These are phyloP conservation scores for Astreopora myriophthalma DNA, from an alignment of 64 coral and sea anemone species.

Conservation along the genomic window DNA sequence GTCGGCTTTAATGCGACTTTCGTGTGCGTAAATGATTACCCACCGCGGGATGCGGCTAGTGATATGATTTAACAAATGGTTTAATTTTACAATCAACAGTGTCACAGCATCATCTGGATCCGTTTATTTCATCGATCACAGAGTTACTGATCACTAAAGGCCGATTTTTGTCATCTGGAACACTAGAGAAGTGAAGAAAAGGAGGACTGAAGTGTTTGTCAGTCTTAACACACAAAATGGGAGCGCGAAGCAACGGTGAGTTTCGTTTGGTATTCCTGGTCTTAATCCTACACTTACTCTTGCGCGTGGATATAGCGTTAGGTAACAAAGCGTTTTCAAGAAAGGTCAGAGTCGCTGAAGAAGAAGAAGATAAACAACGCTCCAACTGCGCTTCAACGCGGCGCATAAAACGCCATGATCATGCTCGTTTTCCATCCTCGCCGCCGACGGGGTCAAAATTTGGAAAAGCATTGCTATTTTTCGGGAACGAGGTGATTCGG, in stretches of 20 bases:
- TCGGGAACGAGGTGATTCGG: conserved; percentile 67
- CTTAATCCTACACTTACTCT: background rate
- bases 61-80: conserved; percentile 42
- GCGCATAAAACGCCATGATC: conserved; percentile 83
- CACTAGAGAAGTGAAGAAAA: background rate
- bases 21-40: background rate
- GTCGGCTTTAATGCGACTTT: background rate
- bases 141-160: background rate
- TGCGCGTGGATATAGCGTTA: background rate
- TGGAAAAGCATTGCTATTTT: conserved; percentile 86
- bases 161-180: background rate
- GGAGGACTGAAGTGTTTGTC: background rate
- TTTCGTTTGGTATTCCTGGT: background rate
- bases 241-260: background rate
- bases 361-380: conserved; percentile 18
- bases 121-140: conserved; percentile 15
- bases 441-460: conserved; percentile 75
- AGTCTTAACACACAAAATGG: background rate
- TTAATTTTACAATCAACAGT: conserved; percentile 52
- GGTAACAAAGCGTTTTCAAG: background rate
- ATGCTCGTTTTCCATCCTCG: conserved; percentile 67
- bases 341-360: background rate
- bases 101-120: conserved; percentile 8
- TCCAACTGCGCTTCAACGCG: conserved; percentile 44
- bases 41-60: background rate